phyloP scores from a whole-genome alignment of 1,140 invertebrate genomes.

The Latrodectus geometricus region DNA sequence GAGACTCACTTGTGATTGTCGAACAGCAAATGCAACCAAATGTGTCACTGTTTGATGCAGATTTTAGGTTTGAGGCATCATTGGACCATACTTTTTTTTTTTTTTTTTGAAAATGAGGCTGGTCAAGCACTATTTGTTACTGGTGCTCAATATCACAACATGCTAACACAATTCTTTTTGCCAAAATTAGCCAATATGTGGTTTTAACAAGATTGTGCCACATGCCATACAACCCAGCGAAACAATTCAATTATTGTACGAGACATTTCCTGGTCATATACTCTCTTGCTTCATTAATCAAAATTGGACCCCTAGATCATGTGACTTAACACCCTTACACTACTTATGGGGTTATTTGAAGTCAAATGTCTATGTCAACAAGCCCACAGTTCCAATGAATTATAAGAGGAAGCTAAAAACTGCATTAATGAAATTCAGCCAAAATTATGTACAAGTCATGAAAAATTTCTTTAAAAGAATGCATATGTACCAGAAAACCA shows the following conservation, averaged over 20 bases:
- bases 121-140: background rate
- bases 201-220: background rate
- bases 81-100: too few species aligned
- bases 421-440: slow-evolving; percentile 5
- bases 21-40: too few species aligned
- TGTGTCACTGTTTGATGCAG: background rate
- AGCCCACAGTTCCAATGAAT: background rate
- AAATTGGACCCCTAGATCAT: background rate
- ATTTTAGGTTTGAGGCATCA: background rate
- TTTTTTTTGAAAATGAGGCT: slow-evolving; percentile 2
- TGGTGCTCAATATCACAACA: too few species aligned
- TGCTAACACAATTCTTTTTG: slow-evolving; percentile 2
- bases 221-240: background rate
- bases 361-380: background rate
- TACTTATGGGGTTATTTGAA: background rate
- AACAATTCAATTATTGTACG: background rate
- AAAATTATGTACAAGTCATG: background rate
- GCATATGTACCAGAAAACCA: too few species aligned
- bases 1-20: too few species aligned
- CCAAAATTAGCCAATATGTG: background rate
- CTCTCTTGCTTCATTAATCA: background rate
- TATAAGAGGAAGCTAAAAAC: background rate
- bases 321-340: background rate
- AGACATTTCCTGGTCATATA: background rate
- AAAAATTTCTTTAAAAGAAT: too few species aligned